A percentile compares a stretch with the other conserved stretches of the same genome.
Evolutionary conservation across 92 coral and sea anemone genomes (phyloP).

Genomic region (Epizoanthus fatuus): DNA sequence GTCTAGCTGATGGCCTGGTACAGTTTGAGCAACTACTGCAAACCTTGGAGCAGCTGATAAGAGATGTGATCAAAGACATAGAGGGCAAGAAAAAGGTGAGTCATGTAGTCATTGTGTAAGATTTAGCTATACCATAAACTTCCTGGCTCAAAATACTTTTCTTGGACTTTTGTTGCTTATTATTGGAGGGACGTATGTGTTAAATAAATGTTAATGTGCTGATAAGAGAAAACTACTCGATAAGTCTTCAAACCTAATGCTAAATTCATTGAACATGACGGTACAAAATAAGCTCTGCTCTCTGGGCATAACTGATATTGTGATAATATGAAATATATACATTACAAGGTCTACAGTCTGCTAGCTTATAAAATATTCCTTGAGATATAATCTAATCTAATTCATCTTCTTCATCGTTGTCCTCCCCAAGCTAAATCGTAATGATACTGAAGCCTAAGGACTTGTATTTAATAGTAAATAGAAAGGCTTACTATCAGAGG

Average conservation of each 20-base stretch:
- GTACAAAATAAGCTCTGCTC: too few species aligned
- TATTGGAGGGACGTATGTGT: not conserved
- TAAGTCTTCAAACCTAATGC: not conserved
- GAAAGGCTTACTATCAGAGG: too few species aligned
- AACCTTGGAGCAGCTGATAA: conserved; percentile 90
- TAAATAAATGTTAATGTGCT: not conserved
- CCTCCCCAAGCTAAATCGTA: too few species aligned
- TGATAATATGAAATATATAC: too few species aligned
- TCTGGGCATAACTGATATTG: too few species aligned
- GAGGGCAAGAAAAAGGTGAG: conserved; percentile 95
- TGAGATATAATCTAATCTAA: too few species aligned
- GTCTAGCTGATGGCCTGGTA: conserved; percentile 81
- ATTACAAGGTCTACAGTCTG: too few species aligned
- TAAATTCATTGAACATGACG: too few species aligned
- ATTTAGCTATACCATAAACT: not conserved
- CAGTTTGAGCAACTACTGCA: conserved; percentile 86
- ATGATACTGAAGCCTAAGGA: too few species aligned
- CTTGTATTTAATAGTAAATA: too few species aligned
- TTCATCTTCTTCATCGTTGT: too few species aligned
- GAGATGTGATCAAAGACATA: conserved; percentile 91
- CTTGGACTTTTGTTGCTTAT: not conserved
- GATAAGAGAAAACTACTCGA: not conserved
- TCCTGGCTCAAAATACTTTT: not conserved
- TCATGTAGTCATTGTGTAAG: not conserved
- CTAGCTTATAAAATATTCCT: too few species aligned